Conservation (phyloP, 2,797 vertebrate genomes). For the Manis crassicaudata region DNA sequence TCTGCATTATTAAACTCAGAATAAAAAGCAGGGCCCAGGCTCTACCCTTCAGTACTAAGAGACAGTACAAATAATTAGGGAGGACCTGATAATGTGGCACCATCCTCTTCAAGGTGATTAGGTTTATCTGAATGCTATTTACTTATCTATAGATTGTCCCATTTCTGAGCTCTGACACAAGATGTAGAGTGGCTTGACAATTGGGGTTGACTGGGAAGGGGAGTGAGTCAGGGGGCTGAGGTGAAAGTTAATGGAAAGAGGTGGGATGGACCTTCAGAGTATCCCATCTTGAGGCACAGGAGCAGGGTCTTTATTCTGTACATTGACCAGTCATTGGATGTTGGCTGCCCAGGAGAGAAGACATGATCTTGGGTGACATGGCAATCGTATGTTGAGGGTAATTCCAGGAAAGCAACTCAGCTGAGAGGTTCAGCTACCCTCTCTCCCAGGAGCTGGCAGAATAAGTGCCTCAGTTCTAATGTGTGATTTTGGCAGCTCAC, state of each 20-base stretch:
- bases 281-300: not conserved
- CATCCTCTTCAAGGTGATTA: conserved; percentile 15
- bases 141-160: not conserved
- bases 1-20: conserved; percentile 17
- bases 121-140: not conserved
- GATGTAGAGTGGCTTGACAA: not conserved
- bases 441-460: not conserved
- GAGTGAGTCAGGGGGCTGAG: not conserved
- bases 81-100: not conserved
- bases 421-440: not conserved
- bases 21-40: not conserved
- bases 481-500: not conserved
- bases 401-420: not conserved
- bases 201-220: not conserved
- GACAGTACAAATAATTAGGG: not conserved
- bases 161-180: not conserved
- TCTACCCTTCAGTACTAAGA: not conserved
- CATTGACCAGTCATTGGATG: not conserved
- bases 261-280: not conserved
- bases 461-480: not conserved
- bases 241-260: not conserved
- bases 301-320: not conserved
- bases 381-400: not conserved
- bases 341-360: not conserved
- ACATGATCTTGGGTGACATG: not conserved